phyloP scores from a whole-genome alignment of 1,140 invertebrate species.

The Drosophila ogumai region DNA sequence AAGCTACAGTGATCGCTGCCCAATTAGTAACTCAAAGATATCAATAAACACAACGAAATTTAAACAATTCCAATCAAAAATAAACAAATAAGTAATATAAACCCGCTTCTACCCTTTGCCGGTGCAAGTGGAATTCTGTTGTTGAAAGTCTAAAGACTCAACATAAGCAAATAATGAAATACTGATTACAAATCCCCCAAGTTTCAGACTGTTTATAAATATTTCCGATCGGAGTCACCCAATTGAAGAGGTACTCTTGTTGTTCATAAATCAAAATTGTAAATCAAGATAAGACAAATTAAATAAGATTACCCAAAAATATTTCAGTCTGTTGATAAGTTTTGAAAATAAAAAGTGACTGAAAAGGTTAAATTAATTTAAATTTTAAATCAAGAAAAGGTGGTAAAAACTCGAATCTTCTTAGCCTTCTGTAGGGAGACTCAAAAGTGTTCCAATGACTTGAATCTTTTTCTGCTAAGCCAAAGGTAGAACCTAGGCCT shows the following conservation, averaged over 20 bases:
- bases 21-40: neutral
- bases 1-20: slow-evolving; percentile 12
- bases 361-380: neutral
- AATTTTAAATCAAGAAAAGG: neutral
- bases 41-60: neutral
- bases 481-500: neutral
- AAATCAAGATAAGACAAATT: slow-evolving; percentile 11
- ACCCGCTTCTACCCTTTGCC: neutral
- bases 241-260: slow-evolving; percentile 1
- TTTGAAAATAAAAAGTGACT: neutral
- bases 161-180: slow-evolving; percentile 25
- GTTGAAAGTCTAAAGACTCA: slow-evolving; percentile 17
- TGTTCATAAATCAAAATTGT: slow-evolving; percentile 15
- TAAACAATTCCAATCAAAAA: neutral
- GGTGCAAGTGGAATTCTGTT: slow-evolving; percentile 9
- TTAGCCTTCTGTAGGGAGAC: neutral
- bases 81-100: slow-evolving; percentile 4
- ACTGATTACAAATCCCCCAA: slow-evolving; percentile 27
- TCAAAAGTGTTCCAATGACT: too few species aligned
- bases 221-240: neutral
- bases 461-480: too few species aligned
- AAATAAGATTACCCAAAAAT: slow-evolving; percentile 14
- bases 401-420: neutral
- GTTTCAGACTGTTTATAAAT: slow-evolving; percentile 23
- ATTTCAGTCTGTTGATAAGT: slow-evolving; percentile 5